Percentiles rank a stretch among this genome's conserved stretches.
phyloP scores from a whole-genome alignment of 2,113 vertebrate genomes.

The Sus scrofa region T2T-Sscrofa CM000820.6:46392501-46393000 shows the following conservation, averaged over 20 bases:
- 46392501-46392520: background rate
- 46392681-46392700: background rate
- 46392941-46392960: conserved; percentile 3
- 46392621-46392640: background rate
- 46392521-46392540: background rate
- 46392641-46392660: background rate
- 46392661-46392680: background rate
- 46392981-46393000: background rate
- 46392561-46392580: background rate
- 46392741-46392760: background rate
- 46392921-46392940: background rate
- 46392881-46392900: background rate
- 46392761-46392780: background rate
- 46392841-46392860: background rate
- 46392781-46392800: background rate
- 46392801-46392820: background rate
- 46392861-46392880: background rate
- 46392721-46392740: background rate
- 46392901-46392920: background rate
- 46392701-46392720: background rate
- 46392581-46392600: background rate
- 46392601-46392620: background rate
- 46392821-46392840: background rate
- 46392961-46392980: conserved; percentile 19
- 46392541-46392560: background rate